Evolutionary conservation across 2,888 invertebrate species (phyloP), one percentile per base, ranked within the genome.

Genomic region (Therioaphis trifolii): DNA sequence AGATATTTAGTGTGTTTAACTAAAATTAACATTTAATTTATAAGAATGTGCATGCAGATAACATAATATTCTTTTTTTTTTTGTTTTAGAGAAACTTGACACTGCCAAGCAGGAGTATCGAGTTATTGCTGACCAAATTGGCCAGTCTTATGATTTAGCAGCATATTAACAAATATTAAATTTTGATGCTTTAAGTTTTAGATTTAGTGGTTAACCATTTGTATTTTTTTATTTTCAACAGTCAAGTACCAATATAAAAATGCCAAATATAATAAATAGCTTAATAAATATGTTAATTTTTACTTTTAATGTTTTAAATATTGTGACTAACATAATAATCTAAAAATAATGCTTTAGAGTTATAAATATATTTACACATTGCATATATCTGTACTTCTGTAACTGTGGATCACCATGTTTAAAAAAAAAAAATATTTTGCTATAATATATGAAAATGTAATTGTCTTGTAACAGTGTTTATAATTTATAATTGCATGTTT

Each of bases 21-120:
- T n/a, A n/a, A n/a, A n/a, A n/a, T n/a, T n/a, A n/a, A n/a, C n/a
- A n/a, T n/a, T n/a, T n/a, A n/a, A n/a, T n/a, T n/a, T n/a, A n/a
- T n/a, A n/a, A n/a, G 21, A 18, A 55, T 21, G 3, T 55, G 55
- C 55, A 55, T 55, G 55, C 9, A 7, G 21, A 2, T 55, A 55
- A 55, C 21, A 55, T 55, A n/a, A 5, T 4, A 9, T 43, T 43
- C 11, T 21, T 21, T 3, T 15, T 49, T 52, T 12, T 55, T 69
- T 69, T 79, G 69, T 79, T 79, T 72, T 72, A 82, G 80, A 82
- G 12, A 82, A 82, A 82, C 80, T 82, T 18, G 80, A 82, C 61
- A 63, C 80, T 18, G 80, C 80, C 29, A 63, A 82, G 63, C 80
- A 82, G 49, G 80, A 82, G 24, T 82, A 82, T 24, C 7, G 72